Base-by-base conservation (phyloP, 2,888 invertebrate species). In the Mantis religiosa region DNA sequence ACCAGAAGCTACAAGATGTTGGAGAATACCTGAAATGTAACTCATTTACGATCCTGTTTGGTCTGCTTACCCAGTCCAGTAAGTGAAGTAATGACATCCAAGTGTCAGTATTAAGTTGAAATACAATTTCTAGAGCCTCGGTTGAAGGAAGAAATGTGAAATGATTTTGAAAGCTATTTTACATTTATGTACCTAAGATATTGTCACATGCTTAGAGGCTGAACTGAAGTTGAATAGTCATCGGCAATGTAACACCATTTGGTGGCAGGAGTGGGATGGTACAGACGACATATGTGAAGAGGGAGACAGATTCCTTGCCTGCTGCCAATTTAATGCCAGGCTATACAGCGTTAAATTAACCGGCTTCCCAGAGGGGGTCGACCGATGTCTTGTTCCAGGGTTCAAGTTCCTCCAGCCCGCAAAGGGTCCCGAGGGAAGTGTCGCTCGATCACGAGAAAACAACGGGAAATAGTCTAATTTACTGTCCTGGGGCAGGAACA, bases 321-420 rank as follows among this genome's bases (percentile, higher is more conserved):
- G 87, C 89, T 89, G 89, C 89, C 92, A 92, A 93, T 93, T 93
- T 93, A 93, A 93, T 93, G 92, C 85, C 92, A 92, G 92, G 92
- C 93, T 93, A 93, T 93, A 93, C 93, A 92, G 92, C 93, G 93
- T 93, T 93, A 93, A 93, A 93, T 93, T 93, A 93, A 93, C 92
- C 92, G 92, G 91, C 91, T 90, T 92, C 92, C 92, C 92, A 82
- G 88, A 91, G 92, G 92, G 92, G 91, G 91, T 30, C 30, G 71
- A 86, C 83, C 34, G 41, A 87, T 83, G 41, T 87, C 89, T 89
- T 87, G 89, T 89, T 82, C 89, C 83, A 25, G 89, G 87, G 89
- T 89, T 88, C 89, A 89, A 85, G 83, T 89, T 85, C 89, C 83
- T 86, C 86, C 41, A 34, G 88, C 41, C 83, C 88, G 47, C 84